A percentile compares a stretch with the other conserved stretches of the same genome.
These are phyloP conservation scores for Henricia sp. DNA, from an alignment of 53 echinoderm and acorn worm genomes.

Conservation along the genomic window DNA sequence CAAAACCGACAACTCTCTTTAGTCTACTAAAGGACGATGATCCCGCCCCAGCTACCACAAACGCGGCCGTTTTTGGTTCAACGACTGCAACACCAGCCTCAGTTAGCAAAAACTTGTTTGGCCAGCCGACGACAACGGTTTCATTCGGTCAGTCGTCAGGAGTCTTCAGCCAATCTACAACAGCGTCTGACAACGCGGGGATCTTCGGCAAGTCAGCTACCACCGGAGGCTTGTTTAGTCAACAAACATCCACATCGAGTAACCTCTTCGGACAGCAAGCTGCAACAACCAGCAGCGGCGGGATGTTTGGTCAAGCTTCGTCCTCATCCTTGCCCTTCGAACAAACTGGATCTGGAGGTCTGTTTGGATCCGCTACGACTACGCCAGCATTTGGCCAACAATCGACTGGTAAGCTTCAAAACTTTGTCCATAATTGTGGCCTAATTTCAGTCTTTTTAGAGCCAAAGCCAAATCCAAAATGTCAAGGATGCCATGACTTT, in stretches of 20 bases:
- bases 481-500: too few relatives aligned
- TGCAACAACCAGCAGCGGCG: conserved; percentile 37
- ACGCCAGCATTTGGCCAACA: conserved; percentile 24
- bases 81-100: conserved; percentile 15
- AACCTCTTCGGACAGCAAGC: conserved; percentile 53
- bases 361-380: not conserved
- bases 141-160: conserved; percentile 55
- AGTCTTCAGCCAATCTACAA: conserved; percentile 38
- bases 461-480: too few relatives aligned
- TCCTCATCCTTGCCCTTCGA: conserved; percentile 26
- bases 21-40: conserved; percentile 34
- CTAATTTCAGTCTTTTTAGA: too few relatives aligned
- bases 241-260: not conserved
- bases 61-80: conserved; percentile 7
- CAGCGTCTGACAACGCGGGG: conserved; percentile 25
- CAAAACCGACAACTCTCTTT: conserved; percentile 49
- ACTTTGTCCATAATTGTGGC: too few relatives aligned
- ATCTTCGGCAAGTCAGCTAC: conserved; percentile 37
- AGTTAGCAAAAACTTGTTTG: conserved; percentile 50
- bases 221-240: conserved; percentile 63
- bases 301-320: conserved; percentile 26
- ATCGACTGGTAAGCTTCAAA: conserved; percentile 10
- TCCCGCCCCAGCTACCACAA: not conserved
- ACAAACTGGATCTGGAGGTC: conserved; percentile 15
- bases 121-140: conserved; percentile 33